Conservation (phyloP, 92 coral and sea anemone species). For the Bergia sp. region DNA sequence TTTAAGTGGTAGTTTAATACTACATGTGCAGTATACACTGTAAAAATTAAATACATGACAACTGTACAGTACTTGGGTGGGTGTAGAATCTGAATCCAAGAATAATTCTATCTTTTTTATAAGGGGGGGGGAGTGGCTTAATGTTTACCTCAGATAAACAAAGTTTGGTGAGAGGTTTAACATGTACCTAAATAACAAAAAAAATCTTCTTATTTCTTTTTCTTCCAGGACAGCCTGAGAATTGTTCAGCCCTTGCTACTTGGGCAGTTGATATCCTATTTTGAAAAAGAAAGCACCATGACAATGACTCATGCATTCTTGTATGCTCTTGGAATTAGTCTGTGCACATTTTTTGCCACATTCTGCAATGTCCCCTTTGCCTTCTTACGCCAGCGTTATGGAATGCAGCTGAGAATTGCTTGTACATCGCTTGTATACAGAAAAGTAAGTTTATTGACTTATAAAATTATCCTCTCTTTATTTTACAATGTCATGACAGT, state of each 20-base stretch:
- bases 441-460: slow-evolving; percentile 60
- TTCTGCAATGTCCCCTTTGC: slow-evolving; percentile 76
- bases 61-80: too few relatives aligned
- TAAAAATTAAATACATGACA: too few relatives aligned
- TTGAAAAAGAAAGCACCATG: slow-evolving; percentile 66
- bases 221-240: slow-evolving; percentile 68
- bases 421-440: slow-evolving; percentile 88
- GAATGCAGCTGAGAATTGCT: slow-evolving; percentile 91
- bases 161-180: too few relatives aligned
- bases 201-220: background rate
- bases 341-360: slow-evolving; percentile 64
- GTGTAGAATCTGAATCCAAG: too few relatives aligned
- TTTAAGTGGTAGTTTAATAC: too few relatives aligned
- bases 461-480: background rate
- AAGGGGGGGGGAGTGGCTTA: too few relatives aligned
- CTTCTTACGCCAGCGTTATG: slow-evolving; percentile 77
- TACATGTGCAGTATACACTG: too few relatives aligned
- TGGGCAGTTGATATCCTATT: slow-evolving; percentile 65
- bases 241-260: slow-evolving; percentile 74
- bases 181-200: background rate
- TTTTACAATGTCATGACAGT: background rate
- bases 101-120: background rate
- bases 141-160: too few relatives aligned
- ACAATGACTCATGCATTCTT: slow-evolving; percentile 63
- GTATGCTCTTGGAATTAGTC: slow-evolving; percentile 72